These are phyloP conservation scores for Zaprionus capensis DNA, from an alignment of 1,140 invertebrate species.

Conservation along the genomic window DNA sequence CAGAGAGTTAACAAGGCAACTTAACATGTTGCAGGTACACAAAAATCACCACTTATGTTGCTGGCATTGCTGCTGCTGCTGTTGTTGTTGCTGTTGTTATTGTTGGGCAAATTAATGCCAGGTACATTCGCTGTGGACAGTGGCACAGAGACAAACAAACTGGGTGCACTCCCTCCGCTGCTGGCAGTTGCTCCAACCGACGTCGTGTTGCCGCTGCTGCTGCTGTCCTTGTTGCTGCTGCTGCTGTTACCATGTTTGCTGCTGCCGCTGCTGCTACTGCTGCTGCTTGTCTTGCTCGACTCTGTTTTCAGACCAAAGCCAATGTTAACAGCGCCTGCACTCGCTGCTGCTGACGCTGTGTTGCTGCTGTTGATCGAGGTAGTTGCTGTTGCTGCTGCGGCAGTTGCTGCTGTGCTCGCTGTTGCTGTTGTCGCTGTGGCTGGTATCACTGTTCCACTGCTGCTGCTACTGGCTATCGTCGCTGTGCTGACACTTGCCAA, in stretches of 20 bases:
- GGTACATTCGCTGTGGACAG: conserved; percentile 84
- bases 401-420: conserved; percentile 30
- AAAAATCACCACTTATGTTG: conserved; percentile 46
- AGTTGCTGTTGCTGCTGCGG: conserved; percentile 16
- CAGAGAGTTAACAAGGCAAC: not conserved
- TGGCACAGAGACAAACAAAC: conserved; percentile 82
- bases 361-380: conserved; percentile 43
- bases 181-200: conserved; percentile 11
- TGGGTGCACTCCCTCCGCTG: conserved; percentile 63
- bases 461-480: conserved; percentile 50
- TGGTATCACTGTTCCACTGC: conserved; percentile 46
- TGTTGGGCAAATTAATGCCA: conserved; percentile 81
- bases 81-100: conserved; percentile 39
- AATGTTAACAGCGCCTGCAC: conserved; percentile 10
- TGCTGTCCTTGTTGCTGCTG: conserved; percentile 32
- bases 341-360: conserved; percentile 6
- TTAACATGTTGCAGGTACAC: not conserved
- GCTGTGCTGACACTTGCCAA: conserved; percentile 52
- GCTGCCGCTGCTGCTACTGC: conserved; percentile 33
- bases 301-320: conserved; percentile 49
- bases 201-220: conserved; percentile 25
- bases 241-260: conserved; percentile 43
- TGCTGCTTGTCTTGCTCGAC: conserved; percentile 51
- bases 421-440: conserved; percentile 39
- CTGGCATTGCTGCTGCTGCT: conserved; percentile 35